phyloP scores from a whole-genome alignment of 2,888 invertebrate species.

The Venustoraphidia nigricollis region DNA sequence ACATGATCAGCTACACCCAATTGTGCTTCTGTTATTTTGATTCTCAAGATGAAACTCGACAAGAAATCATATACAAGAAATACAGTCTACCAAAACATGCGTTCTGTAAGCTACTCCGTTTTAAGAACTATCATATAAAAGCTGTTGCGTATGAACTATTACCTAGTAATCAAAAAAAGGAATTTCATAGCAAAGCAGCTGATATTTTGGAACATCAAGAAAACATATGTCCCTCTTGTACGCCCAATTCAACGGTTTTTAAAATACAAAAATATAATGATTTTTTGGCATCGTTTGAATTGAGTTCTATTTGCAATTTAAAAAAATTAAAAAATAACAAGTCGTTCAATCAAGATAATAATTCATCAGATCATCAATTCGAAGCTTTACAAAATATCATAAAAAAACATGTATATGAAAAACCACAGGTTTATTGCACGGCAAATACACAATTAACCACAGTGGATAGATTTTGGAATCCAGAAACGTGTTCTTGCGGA shows the following conservation, averaged over 20 bases:
- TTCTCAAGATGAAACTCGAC: slow-evolving; percentile 26
- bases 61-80: slow-evolving; percentile 12
- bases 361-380: not conserved
- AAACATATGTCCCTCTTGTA: slow-evolving; percentile 34
- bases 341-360: slow-evolving; percentile 3
- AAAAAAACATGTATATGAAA: not conserved
- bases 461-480: slow-evolving; percentile 15
- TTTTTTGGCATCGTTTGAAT: slow-evolving; percentile 6
- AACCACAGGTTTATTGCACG: not conserved
- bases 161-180: slow-evolving; percentile 35
- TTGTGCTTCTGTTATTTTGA: slow-evolving; percentile 23
- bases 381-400: not conserved
- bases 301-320: not conserved
- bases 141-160: slow-evolving; percentile 37
- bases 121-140: slow-evolving; percentile 33
- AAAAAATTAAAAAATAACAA: slow-evolving; percentile 2
- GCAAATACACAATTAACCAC: no score
- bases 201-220: slow-evolving; percentile 33
- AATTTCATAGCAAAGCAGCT: slow-evolving; percentile 36
- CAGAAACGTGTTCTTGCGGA: slow-evolving; percentile 17
- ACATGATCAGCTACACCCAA: not conserved
- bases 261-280: slow-evolving; percentile 11
- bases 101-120: slow-evolving; percentile 39
- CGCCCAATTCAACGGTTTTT: slow-evolving; percentile 7
- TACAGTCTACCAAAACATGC: slow-evolving; percentile 34